A percentile compares a stretch with the other conserved stretches of the same genome.
phyloP scores from a whole-genome alignment of 2,797 vertebrate genomes.

The Neomorphus geoffroyi region DNA sequence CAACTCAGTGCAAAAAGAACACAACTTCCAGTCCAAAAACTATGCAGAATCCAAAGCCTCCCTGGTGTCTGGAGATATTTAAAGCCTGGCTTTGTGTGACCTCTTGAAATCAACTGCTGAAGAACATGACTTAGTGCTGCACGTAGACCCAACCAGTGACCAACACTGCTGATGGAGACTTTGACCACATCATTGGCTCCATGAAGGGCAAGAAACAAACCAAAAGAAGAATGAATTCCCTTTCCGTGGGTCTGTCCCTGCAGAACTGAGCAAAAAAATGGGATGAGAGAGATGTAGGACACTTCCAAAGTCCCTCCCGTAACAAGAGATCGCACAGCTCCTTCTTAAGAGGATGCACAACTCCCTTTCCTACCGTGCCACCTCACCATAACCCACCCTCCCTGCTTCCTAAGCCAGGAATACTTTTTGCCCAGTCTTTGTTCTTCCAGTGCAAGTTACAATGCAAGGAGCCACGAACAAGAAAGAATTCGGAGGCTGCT shows the following conservation, averaged over 20 bases:
- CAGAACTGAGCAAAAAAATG: background rate
- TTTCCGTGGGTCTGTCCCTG: too few relatives aligned
- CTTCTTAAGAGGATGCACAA: background rate
- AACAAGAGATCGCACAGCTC: rapidly evolving
- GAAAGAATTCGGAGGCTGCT: background rate
- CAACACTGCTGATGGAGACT: background rate
- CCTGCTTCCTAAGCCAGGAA: background rate
- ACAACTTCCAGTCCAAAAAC: background rate
- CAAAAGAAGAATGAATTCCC: background rate
- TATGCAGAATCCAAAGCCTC: background rate
- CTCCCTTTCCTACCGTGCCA: background rate
- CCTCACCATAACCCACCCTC: background rate
- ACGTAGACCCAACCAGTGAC: background rate
- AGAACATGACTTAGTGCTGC: rapidly evolving
- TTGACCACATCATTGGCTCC: background rate
- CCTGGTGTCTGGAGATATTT: background rate
- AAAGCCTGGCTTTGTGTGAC: background rate
- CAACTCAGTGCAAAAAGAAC: background rate
- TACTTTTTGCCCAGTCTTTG: background rate
- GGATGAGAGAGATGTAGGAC: too few relatives aligned
- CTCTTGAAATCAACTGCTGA: background rate
- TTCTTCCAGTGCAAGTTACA: background rate
- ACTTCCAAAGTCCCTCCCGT: background rate
- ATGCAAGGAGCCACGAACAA: background rate
- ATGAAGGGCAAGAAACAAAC: rapidly evolving